Evolutionary conservation across 2,113 vertebrate species (phyloP), one percentile per base, ranked within the genome.

Genomic region (Chlamydotis undulata): DNA sequence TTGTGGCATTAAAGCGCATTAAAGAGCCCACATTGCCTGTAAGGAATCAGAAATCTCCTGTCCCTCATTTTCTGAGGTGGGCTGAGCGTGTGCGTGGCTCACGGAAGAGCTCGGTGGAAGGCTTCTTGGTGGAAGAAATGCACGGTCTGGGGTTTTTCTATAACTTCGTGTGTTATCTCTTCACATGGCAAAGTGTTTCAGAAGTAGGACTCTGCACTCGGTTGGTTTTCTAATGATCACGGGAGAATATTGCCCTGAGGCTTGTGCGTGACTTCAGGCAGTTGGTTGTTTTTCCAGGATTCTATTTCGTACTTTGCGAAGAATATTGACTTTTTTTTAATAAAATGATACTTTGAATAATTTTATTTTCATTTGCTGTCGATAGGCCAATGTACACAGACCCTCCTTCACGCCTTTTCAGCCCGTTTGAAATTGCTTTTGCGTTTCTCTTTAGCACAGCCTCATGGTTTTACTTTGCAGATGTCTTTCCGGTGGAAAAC

Each of bases 81-180:
- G 8, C 39, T 10, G 52, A 47, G 41, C 25, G 12, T 1, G 4
- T 10, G 5, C 1, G 25, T 33, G 25, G 53, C 53, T 4, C 53
- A 4, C 13, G 13, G 22, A 11, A 5, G 79, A 59, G n/a, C 64
- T 37, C 33, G 29, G 52, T 7, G 79, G n/a, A 57, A 57, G 23
- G 39, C 39, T 55, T 15, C 50, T 14, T 33, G 19, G 26, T 4
- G n/a, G 28, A 12, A 39, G 35, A 13, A 70, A 26, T 56, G 5
- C 29, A 15, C 2, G 2, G 19, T 37, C 52, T 56, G 26, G 2
- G 7, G 41, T 14, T 43, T 45, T 68, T 29, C 47, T 14, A 4
- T 9, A 24, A 29, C 52, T 26, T 31, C 3, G 5, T 3, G 0
- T 19, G 9, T 14, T 14, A 4, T 14, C 50, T 57, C 9, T 68